These are phyloP conservation scores for Lamellibrachia luymesi DNA, from an alignment of 1,140 invertebrate species.

Conservation along the genomic window DNA sequence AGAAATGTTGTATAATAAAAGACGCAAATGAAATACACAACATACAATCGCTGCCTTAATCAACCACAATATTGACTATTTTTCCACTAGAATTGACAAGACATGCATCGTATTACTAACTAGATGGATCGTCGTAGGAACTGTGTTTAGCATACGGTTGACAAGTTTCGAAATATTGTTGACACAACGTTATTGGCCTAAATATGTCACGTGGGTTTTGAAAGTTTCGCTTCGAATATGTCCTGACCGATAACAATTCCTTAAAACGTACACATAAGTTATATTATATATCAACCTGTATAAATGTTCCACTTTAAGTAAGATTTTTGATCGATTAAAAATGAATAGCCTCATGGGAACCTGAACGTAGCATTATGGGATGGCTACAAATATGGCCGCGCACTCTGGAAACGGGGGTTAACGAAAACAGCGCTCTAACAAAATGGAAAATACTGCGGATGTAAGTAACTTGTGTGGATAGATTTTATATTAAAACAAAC, in stretches of 20 bases:
- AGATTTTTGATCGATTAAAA: not conserved
- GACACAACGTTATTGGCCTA: not conserved
- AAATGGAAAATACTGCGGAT: constrained; percentile 19
- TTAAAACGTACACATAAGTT: not conserved
- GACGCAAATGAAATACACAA: not conserved
- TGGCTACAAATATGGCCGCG: not conserved
- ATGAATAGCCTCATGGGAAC: not conserved
- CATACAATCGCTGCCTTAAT: not conserved
- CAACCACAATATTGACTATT: not conserved
- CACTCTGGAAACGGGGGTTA: not conserved
- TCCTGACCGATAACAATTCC: not conserved
- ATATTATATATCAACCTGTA: not conserved
- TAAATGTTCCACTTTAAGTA: not conserved
- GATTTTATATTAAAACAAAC: not conserved
- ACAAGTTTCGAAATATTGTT: not conserved
- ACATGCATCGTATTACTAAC: not conserved
- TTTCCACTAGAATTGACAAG: not conserved
- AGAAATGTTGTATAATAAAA: not conserved
- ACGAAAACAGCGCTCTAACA: not conserved
- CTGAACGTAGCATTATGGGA: not conserved
- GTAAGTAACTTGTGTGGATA: not conserved
- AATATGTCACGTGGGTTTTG: not conserved
- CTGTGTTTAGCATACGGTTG: not conserved
- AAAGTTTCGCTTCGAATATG: not conserved
- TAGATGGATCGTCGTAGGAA: not conserved